These are phyloP conservation scores for Larimichthys polyactis DNA, from an alignment of 2,113 vertebrate species.

Conservation along the genomic window DNA sequence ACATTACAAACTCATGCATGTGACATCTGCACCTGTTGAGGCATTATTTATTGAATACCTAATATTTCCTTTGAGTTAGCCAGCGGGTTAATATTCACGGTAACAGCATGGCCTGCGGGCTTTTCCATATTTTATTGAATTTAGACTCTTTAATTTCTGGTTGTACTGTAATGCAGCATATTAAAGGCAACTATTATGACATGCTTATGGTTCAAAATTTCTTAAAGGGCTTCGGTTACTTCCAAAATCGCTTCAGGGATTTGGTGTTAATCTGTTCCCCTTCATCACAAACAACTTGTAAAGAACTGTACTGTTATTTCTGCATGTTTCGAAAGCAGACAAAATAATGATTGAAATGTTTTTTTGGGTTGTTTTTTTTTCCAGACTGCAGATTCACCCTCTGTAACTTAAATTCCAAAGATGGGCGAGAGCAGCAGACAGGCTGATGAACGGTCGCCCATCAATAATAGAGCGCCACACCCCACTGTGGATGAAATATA, in stretches of 20 bases:
- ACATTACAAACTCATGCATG: neutral
- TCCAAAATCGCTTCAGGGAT: neutral
- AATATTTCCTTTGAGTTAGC: conserved; percentile 6
- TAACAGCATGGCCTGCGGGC: conserved; percentile 11
- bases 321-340: neutral
- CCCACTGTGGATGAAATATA: conserved; percentile 71
- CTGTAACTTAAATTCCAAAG: conserved; percentile 47
- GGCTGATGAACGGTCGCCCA: conserved; percentile 40
- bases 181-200: neutral
- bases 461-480: conserved; percentile 69
- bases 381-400: conserved; percentile 27
- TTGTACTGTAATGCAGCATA: conserved; percentile 9
- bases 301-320: neutral
- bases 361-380: neutral
- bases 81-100: conserved; percentile 25
- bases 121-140: conserved; percentile 32
- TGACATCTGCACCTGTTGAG: neutral
- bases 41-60: conserved; percentile 7
- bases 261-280: neutral
- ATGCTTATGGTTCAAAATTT: neutral
- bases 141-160: conserved; percentile 7
- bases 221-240: neutral
- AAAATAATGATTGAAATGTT: neutral
- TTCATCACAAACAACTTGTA: neutral
- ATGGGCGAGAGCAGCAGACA: conserved; percentile 26